Base-by-base conservation (phyloP, 2,113 vertebrate genomes). In the Orientallactaga bullata region DNA sequence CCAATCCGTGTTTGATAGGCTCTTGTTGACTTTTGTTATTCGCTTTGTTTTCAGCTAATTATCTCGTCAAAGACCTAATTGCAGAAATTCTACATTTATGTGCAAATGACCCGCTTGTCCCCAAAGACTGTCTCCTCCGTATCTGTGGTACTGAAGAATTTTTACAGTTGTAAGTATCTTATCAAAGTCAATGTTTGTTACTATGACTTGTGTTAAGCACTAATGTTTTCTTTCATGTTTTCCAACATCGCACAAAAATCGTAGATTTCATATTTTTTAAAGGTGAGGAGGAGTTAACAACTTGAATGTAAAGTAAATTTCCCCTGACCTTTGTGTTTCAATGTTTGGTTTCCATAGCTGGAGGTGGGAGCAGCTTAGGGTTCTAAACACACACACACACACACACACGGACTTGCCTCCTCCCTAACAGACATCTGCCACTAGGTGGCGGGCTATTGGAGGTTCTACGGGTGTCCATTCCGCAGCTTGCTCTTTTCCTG, bases 131-230 rank as follows among this genome's bases (percentile, higher is more conserved):
- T 83, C 95, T 98, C 89, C 93, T 98, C 69, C 96, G 94, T 83
- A 37, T 98, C 81, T 95, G 94, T 12, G 98, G 97, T 4, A 94
- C 85, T 95, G 98, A 98, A 94, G 98, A 98, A 94, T 98, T 98
- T 97, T 91, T 98, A 88, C 97, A 98, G 55, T 96, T 92, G 98
- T 98, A 95, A 97, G 96, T 96, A 85, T 81, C 69, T 92, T 47
- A 81, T 85, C 89, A 94, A 95, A 37, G 88, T 88, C 72, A 88
- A 85, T 76, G 81, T 72, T 76, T 3, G 63, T 65, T 89, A 5
- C 84, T 63, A 76, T 60, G 92, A 89, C 0, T 76, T 63, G 72
- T 60, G 8, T 91, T 85, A 88, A 88, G 23, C 11, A n/a, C 17
- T 10, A 32, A 18, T 76, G 11, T 15, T 85, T 73, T 55, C 32